Base-by-base conservation (phyloP, 2,797 vertebrate species). In the Parauchenoglanis ngamensis region DNA sequence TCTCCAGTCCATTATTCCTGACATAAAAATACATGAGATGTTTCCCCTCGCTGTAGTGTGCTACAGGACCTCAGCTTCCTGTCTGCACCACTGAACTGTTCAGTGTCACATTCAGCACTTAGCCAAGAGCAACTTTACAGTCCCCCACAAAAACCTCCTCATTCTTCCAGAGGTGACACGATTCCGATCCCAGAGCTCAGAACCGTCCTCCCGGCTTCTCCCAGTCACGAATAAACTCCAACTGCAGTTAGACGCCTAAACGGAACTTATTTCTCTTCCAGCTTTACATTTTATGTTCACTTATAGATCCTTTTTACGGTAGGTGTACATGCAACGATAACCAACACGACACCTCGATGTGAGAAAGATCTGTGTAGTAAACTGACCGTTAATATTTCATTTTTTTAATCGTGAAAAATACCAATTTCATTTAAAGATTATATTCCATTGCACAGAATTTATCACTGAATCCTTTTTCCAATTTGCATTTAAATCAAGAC, bases 111-210 rank as follows among this genome's bases (percentile, higher is more conserved):
- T 67, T 68, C 44, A 21, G 44, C 63, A 67, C 46, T 52, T 31
- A 68, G 81, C 81, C 81, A 83, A 31, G n/a, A 83, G 59, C 49
- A 49, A 28, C 59, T 46, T 67, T 61, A 49, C 80, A 65, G 10
- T 28, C 7, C 12, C 1, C 2, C 3, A 54, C 17, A 76, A 54
- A 76, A 54, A 0, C 4, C 13, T 28, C 12, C 25, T 76, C 73
- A 3, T 56, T 56, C 21, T 56, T 35, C 15, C n/a, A 21, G 2
- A 78, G 52, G 28, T 35, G 76, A 56, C 28, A 57, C 3, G 2
- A 78, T 44, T 49, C 35, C 10, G 13, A 54, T n/a, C 49, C 25
- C 25, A 54, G 73, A 28, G 73, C 46, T 76, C 6, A 2, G 28
- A 76, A 52, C 17, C 73, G 4, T 76, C 46, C 35, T 28, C 23